Evolutionary conservation across 2,113 vertebrate genomes (phyloP).

Genomic region (Saguinus imperator): DNA sequence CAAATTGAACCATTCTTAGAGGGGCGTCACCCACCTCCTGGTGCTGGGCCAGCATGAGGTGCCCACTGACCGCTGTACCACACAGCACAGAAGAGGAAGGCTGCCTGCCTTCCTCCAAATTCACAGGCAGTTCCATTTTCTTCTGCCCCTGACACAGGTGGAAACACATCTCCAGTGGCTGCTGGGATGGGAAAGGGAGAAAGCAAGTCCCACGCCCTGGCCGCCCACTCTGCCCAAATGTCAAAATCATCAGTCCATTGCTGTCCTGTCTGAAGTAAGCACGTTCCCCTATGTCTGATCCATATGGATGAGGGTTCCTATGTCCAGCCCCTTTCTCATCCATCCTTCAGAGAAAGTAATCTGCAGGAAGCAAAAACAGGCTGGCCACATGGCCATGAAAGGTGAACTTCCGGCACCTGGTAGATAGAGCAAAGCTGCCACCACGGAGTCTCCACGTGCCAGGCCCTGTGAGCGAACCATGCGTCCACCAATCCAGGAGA

Average conservation of each 20-base stretch:
- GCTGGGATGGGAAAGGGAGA: neutral
- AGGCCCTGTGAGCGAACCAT: neutral
- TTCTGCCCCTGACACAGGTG: neutral
- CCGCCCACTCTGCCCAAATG: neutral
- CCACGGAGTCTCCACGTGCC: accelerated
- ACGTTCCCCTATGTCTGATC: neutral
- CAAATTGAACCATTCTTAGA: neutral
- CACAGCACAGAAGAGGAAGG: neutral
- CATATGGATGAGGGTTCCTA: no score
- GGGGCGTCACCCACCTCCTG: accelerated
- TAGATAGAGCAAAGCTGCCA: accelerated
- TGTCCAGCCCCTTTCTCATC: neutral
- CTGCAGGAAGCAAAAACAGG: neutral
- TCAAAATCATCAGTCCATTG: neutral
- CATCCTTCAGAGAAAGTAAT: neutral
- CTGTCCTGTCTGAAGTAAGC: neutral
- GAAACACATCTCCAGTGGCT: neutral
- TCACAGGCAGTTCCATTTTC: neutral
- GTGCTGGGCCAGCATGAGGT: accelerated
- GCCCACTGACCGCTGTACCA: accelerated
- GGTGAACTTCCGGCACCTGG: neutral
- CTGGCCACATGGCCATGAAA: neutral
- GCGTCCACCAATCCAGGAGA: accelerated
- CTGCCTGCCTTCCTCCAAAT: neutral
- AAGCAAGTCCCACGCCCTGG: neutral